Evolutionary conservation across 2,797 vertebrate genomes (phyloP).

Genomic region (Molothrus aeneus): DNA sequence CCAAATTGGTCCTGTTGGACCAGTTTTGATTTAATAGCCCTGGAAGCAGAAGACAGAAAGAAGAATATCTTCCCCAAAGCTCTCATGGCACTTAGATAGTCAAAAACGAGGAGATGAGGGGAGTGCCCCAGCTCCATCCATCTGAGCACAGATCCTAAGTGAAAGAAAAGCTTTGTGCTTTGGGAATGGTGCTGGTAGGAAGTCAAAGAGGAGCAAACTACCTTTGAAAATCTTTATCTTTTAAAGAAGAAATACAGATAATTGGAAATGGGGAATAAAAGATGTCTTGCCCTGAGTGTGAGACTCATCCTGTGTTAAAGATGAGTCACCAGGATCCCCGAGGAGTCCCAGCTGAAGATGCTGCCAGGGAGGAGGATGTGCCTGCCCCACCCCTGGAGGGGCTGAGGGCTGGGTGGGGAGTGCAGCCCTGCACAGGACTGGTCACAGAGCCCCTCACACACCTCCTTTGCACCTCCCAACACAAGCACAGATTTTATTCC

Average conservation of each 20-base stretch:
- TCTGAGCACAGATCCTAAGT: not conserved
- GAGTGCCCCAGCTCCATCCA: fast-evolving
- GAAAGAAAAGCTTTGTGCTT: not conserved
- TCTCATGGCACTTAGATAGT: not conserved
- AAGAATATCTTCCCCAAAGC: not conserved
- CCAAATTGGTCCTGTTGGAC: conserved; percentile 29
- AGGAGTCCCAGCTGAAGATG: not conserved
- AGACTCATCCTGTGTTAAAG: not conserved
- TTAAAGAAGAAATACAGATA: not conserved
- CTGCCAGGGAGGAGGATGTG: not conserved
- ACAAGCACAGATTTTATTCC: not conserved
- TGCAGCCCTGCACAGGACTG: not conserved
- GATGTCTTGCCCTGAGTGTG: not conserved
- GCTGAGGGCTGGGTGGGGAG: not conserved
- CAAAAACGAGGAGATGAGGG: not conserved
- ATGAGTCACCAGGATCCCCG: not conserved
- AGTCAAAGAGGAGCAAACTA: not conserved
- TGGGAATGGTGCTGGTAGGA: not conserved
- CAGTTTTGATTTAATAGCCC: not conserved
- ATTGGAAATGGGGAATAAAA: not conserved
- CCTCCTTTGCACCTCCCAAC: not conserved
- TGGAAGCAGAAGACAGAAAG: not conserved
- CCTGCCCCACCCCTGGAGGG: not conserved
- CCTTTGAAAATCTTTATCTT: not conserved
- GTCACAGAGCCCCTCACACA: not conserved